phyloP scores from a whole-genome alignment of 2,888 invertebrate species.

The Scrobipalpa costella region DNA sequence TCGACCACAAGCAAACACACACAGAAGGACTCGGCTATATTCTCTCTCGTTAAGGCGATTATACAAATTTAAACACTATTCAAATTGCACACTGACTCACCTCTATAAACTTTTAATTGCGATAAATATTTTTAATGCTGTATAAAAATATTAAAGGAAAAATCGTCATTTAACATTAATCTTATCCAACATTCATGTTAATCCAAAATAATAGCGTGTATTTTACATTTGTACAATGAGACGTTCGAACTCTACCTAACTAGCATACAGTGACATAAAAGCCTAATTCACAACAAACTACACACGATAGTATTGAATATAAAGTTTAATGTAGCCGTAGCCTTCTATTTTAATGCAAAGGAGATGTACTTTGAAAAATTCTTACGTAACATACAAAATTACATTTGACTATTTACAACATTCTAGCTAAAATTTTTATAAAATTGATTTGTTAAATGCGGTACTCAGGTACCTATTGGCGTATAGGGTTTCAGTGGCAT shows the following conservation, averaged over 20 bases:
- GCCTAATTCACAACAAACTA: constrained; percentile 78
- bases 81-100: constrained; percentile 78
- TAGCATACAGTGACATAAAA: constrained; percentile 76
- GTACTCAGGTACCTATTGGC: constrained; percentile 69
- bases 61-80: constrained; percentile 74
- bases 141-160: constrained; percentile 82
- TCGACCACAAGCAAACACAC: constrained; percentile 59
- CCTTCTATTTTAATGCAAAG: constrained; percentile 75
- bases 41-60: constrained; percentile 80
- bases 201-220: constrained; percentile 74
- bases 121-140: constrained; percentile 79
- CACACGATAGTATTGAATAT: constrained; percentile 74
- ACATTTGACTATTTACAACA: constrained; percentile 76
- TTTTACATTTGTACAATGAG: constrained; percentile 80
- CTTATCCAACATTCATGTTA: constrained; percentile 76
- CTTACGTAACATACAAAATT: constrained; percentile 78
- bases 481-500: constrained; percentile 64
- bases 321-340: constrained; percentile 69
- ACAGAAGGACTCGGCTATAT: constrained; percentile 75
- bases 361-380: constrained; percentile 75
- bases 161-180: constrained; percentile 74
- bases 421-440: constrained; percentile 67
- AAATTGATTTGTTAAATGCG: constrained; percentile 58
- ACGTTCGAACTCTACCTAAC: constrained; percentile 68
- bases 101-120: constrained; percentile 80